Evolutionary conservation across 2,888 invertebrate genomes (phyloP), one percentile per base, ranked within the genome.

Genomic region (Eupithecia tripunctaria): DNA sequence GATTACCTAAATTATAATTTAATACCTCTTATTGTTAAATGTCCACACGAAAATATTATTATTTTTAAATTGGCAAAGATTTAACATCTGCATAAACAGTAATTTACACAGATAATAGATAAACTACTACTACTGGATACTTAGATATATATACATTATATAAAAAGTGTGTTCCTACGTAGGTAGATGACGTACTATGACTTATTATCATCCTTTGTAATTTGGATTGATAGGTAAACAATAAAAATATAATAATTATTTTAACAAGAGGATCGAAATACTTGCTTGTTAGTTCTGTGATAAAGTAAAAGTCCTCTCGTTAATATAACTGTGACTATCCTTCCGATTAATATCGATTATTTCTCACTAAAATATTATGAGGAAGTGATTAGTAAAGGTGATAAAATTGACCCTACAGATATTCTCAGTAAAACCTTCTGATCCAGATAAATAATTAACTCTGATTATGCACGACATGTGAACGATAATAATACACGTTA

Each of bases 401-500:
- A 60, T 18, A 18, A 15, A 59, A 27, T 27, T 14, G 3, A 29
- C 29, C 29, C 29, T 29, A 29, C 29, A 60, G 29, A 60, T 18
- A 60, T 18, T 29, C 29, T 60, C 18, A 60, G 60, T 60, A 60
- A 60, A 27, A 60, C 18, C 25, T 56, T 18, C 27, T 18, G 29
- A 62, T 62, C 51, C 62, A 21, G 64, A 47, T 60, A 59, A 59
- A 51, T 10, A 47, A 59, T 67, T 68, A 72, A 71, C 66, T 73
- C 47, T 66, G 47, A 64, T 73, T 73, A 78, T 72, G 41, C 68
- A 71, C 65, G 62, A 68, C 59, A 73, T 71, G 68, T 70, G 36
- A 74, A 71, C 65, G 18, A 71, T 65, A 71, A 62, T 72, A 59
- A 60, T n/a, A 66, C 64, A 47, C 64, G 69, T 72, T 71, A 71